phyloP scores from a whole-genome alignment of 2,888 invertebrate species.

The Sphaerophoria rueppellii region DNA sequence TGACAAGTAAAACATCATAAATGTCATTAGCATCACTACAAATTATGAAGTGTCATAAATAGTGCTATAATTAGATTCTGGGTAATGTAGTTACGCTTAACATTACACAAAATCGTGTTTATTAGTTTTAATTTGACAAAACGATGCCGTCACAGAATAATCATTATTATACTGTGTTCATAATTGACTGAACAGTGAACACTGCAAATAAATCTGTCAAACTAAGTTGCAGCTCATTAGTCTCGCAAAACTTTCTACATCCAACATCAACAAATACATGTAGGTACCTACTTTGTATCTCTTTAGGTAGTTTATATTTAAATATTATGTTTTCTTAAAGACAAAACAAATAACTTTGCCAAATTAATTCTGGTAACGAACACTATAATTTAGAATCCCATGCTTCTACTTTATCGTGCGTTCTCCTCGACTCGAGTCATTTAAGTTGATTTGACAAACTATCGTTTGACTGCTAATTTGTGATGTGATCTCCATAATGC shows the following conservation, averaged over 20 bases:
- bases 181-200: not conserved
- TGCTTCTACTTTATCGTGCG: constrained; percentile 6
- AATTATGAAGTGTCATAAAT: too few species aligned
- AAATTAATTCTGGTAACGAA: constrained; percentile 39
- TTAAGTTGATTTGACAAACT: constrained; percentile 26
- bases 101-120: too few species aligned
- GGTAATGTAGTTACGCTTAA: too few species aligned
- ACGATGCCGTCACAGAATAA: not conserved
- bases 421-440: not conserved
- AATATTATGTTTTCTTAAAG: constrained; percentile 10
- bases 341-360: constrained; percentile 12
- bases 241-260: constrained; percentile 10
- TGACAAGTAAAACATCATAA: too few species aligned
- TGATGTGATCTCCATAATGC: constrained; percentile 27
- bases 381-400: constrained; percentile 20
- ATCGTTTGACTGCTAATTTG: constrained; percentile 46
- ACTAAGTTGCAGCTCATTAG: not conserved
- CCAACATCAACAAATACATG: not conserved
- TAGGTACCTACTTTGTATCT: not conserved
- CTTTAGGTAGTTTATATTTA: too few species aligned
- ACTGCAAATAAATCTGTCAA: not conserved
- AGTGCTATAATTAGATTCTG: too few species aligned
- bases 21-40: too few species aligned
- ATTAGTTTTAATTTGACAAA: not conserved
- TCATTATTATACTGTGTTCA: not conserved